phyloP scores from a whole-genome alignment of 2,888 invertebrate genomes.

The Linnaemya vulpina region DNA sequence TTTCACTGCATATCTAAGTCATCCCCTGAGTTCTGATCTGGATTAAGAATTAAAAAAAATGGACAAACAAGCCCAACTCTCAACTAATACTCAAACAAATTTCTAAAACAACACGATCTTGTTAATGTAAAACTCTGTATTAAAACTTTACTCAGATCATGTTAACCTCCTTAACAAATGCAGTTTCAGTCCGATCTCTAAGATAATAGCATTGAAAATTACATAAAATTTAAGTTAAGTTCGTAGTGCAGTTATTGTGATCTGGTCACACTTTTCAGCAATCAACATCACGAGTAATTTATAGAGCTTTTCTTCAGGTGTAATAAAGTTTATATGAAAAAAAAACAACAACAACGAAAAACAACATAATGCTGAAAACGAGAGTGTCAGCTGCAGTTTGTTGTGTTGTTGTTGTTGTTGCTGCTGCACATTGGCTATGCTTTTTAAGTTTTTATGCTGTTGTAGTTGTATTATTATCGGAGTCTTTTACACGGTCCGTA shows the following conservation, averaged over 20 bases:
- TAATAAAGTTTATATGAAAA: conserved; percentile 26
- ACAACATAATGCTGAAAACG: conserved; percentile 39
- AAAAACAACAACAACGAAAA: not conserved
- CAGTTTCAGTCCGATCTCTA: too few species aligned
- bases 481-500: conserved; percentile 29
- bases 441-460: conserved; percentile 16
- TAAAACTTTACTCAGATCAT: too few species aligned
- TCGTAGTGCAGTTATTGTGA: not conserved
- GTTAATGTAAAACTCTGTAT: too few species aligned
- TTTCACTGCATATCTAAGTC: too few species aligned
- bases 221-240: too few species aligned
- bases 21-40: too few species aligned
- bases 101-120: too few species aligned
- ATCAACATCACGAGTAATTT: not conserved
- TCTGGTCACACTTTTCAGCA: not conserved
- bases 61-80: too few species aligned
- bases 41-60: too few species aligned
- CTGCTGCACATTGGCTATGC: conserved; percentile 15
- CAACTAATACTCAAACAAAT: too few species aligned
- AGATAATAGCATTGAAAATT: too few species aligned
- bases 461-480: conserved; percentile 29
- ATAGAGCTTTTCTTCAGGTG: conserved; percentile 36
- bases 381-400: conserved; percentile 14
- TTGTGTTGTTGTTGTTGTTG: conserved; percentile 10
- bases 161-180: too few species aligned